A percentile compares a stretch with the other conserved stretches of the same genome.
Evolutionary conservation across 2,797 vertebrate species (phyloP).

Genomic region (Mus caroli): DNA sequence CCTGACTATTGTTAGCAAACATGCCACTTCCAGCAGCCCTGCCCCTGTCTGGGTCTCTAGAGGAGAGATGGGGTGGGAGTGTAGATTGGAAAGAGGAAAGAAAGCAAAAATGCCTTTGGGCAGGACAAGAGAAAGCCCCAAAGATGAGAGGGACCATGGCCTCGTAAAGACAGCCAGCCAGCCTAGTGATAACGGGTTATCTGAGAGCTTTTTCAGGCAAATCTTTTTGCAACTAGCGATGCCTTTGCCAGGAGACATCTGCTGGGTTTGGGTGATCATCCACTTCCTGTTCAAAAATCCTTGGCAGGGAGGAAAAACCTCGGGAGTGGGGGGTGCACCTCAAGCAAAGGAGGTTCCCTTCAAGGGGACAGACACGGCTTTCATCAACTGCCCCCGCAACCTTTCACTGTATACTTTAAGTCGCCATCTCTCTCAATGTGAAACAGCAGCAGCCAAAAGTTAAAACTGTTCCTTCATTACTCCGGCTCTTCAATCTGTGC

Average conservation of each 20-base stretch:
- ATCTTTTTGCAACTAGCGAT: conserved; percentile 13
- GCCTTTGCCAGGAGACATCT: conserved; percentile 57
- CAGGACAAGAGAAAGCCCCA: background rate
- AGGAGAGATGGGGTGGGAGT: background rate
- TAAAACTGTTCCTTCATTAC: conserved; percentile 39
- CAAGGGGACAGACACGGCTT: background rate
- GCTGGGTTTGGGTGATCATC: conserved; percentile 64
- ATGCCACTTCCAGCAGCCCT: conserved; percentile 47
- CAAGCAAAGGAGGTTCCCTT: conserved; percentile 32
- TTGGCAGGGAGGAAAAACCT: conserved; percentile 36
- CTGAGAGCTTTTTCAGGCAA: conserved; percentile 50
- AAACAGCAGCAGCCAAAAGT: conserved; percentile 65
- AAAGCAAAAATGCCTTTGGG: conserved; percentile 30
- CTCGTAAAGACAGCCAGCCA: conserved; percentile 45
- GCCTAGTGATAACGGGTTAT: background rate
- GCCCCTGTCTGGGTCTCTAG: background rate
- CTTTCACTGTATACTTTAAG: conserved; percentile 52
- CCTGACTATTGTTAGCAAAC: conserved; percentile 3
- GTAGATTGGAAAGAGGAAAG: background rate
- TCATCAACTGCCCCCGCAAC: conserved; percentile 44
- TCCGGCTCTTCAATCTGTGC: conserved; percentile 15
- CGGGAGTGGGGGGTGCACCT: background rate
- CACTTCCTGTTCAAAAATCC: conserved; percentile 65
- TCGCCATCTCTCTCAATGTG: conserved; percentile 42
- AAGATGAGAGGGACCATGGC: background rate